phyloP scores from a whole-genome alignment of 2,888 invertebrate genomes.

The Cylindroiulus punctatus region DNA sequence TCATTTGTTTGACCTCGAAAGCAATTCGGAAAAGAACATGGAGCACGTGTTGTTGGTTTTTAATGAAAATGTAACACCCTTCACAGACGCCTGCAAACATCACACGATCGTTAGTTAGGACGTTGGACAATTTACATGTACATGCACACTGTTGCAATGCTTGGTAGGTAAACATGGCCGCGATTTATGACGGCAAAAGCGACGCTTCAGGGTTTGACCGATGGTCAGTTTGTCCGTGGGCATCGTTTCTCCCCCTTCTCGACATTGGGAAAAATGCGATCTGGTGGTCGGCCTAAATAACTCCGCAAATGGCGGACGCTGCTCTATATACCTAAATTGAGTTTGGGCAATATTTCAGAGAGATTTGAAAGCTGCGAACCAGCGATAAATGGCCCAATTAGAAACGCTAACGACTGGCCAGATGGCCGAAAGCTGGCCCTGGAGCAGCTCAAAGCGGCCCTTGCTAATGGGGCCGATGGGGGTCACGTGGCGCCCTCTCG shows the following conservation, averaged over 20 bases:
- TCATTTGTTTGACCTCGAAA: too few species aligned
- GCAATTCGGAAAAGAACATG: too few species aligned
- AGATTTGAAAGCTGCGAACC: not conserved
- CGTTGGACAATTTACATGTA: too few species aligned
- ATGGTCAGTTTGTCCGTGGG: not conserved
- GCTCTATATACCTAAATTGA: not conserved
- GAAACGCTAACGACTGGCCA: not conserved
- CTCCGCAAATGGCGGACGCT: not conserved
- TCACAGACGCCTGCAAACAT: too few species aligned
- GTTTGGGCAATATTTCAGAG: not conserved
- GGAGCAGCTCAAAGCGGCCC: not conserved
- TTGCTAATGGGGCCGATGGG: not conserved
- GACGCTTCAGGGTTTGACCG: not conserved
- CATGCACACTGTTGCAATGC: too few species aligned
- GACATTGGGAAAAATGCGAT: not conserved
- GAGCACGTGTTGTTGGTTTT: too few species aligned
- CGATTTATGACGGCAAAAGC: not conserved
- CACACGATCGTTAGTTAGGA: too few species aligned
- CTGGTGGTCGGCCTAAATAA: slow-evolving; percentile 9
- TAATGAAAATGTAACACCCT: too few species aligned
- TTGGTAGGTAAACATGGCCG: too few species aligned
- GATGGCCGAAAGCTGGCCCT: not conserved
- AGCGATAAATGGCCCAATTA: not conserved
- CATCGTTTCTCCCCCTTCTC: not conserved
- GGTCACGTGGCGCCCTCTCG: not conserved